Base-by-base conservation (phyloP, 2,888 invertebrate species). In the Mythimna vitellina region DNA sequence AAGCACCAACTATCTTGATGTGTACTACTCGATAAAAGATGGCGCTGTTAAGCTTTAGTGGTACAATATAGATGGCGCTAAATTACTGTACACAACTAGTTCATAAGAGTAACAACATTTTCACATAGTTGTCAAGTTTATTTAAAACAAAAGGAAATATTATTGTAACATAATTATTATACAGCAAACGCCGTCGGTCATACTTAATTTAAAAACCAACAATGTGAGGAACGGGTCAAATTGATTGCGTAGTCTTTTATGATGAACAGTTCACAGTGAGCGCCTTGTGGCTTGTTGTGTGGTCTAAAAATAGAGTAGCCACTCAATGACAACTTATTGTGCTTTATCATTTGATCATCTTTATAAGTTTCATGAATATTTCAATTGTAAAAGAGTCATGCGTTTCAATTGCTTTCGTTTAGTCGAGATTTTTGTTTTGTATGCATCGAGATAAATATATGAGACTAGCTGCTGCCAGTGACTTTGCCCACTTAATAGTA, bases 211-310 rank as follows among this genome's bases (percentile, higher is more conserved):
- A 84, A 76, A 81, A 77, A 83, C 87, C 85, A 88, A 90, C 89
- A 91, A 91, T 90, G 89, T 89, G 87, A 83, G 80, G 88, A 90
- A 90, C 92, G 89, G 92, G 92, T 93, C 93, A 94, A 95, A 94
- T 93, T 94, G 93, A 94, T 93, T 93, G 95, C 93, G 93, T 93
- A 89, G 91, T 87, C 86, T 90, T 87, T 88, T 89, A 90, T 90
- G 90, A 93, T 92, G 91, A 90, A 87, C 86, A 84, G 84, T 76
- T 68, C 72, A 81, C 76, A 77, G 73, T 65, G 72, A 73, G 88
- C 86, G 89, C 87, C 92, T 92, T 89, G 81, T 81, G 81, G 58
- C 65, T 80, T 65, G 91, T 91, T 92, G 89, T 86, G 82, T 77
- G 60, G 73, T 89, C 94, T 95, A 95, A 92, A 95, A 94, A 95